Base-by-base conservation (phyloP, 1,140 invertebrate species). In the Aradophagus sp. region DNA sequence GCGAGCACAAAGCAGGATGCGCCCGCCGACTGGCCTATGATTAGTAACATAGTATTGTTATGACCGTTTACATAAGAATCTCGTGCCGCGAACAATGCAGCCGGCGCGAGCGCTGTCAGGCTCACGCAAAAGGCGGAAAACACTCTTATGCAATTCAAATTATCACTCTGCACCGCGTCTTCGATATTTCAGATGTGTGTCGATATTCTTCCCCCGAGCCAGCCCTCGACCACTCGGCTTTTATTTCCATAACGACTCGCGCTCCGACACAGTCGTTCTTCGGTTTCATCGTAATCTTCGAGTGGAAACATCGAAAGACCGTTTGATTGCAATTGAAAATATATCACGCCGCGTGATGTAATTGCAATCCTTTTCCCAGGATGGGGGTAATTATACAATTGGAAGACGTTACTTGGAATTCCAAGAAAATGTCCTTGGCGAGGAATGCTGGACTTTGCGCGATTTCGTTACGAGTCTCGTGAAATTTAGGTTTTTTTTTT, bases 1-100 rank as follows among this genome's bases (percentile, higher is more conserved):
- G 67, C 34, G 6, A 59, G 59, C 44, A 55, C 52, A 50, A 67
- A 56, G 61, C 75, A 76, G 76, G 76, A 76, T 77, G 70, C 63
- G 45, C 66, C 70, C 50, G 62, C 70, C 63, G 63, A 47, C 23
- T 31, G 36, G 38, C 39, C 63, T 78, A 73, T 80, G 68, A 81
- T 80, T 81, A 79, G 59, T 73, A 68, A 71, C 44, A 70, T 73
- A 67, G 69, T 73, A 80, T 83, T 78, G 74, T 81, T 77, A 69
- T 67, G 71, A 45, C 50, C 63, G 75, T 81, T 83, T 83, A 81
- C 77, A 80, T 83, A 83, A 83, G 77, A 79, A 77, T 74, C 71
- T 66, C 63, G 61, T 68, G 61, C 56, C 63, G 69, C 70, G 76
- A 78, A 78, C 77, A 79, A 80, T 81, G 75, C 67, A 65, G 61